A percentile compares a stretch with the other conserved stretches of the same genome.
phyloP scores from a whole-genome alignment of 1,140 invertebrate species.

The Lepidotrigona ventralis region DNA sequence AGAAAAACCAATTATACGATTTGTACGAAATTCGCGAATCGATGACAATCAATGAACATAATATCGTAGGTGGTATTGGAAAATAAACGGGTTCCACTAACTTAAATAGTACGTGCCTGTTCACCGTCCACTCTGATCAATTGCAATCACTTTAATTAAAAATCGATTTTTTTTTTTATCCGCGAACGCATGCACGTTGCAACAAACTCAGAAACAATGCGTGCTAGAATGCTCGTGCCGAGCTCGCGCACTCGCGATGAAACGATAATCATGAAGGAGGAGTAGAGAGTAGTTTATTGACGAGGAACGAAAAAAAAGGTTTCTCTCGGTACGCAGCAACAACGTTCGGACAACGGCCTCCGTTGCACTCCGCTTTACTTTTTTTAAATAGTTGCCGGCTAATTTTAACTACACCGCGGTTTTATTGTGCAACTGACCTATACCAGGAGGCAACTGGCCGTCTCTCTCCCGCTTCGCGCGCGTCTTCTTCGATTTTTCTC shows the following conservation, averaged over 20 bases:
- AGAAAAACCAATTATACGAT: not conserved
- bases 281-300: slow-evolving; percentile 17
- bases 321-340: not conserved
- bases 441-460: slow-evolving; percentile 4
- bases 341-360: slow-evolving; percentile 28
- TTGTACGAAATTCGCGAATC: not conserved
- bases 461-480: not conserved
- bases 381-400: slow-evolving; percentile 32
- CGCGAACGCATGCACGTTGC: not conserved
- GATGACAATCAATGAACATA: no score
- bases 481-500: slow-evolving; percentile 12
- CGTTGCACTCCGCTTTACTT: slow-evolving; percentile 6
- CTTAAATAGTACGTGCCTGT: slow-evolving; percentile 28
- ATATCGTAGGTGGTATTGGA: not conserved
- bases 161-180: slow-evolving; percentile 11
- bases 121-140: slow-evolving; percentile 5
- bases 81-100: slow-evolving; percentile 13
- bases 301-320: not conserved
- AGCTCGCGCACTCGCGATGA: not conserved
- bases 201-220: slow-evolving; percentile 1
- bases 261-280: not conserved
- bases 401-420: slow-evolving; percentile 40
- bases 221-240: no score
- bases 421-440: slow-evolving; percentile 48
- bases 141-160: slow-evolving; percentile 20